A percentile compares a stretch with the other conserved stretches of the same genome.
phyloP scores from a whole-genome alignment of 1,140 invertebrate genomes.

The Zophobas morio region DNA sequence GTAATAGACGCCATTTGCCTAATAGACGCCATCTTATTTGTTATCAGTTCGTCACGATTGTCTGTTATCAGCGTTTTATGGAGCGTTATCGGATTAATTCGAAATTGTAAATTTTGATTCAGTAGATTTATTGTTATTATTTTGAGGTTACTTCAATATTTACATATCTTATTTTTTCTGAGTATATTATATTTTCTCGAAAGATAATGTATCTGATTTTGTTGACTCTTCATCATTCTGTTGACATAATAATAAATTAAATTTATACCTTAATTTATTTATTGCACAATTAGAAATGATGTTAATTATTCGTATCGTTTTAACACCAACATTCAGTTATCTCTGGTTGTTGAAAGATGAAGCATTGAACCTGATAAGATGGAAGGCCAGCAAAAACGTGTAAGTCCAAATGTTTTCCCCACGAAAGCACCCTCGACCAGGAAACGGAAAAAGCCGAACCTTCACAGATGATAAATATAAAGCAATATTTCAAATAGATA shows the following conservation, averaged over 20 bases:
- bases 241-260: constrained; percentile 49
- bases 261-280: constrained; percentile 54
- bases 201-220: constrained; percentile 49
- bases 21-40: constrained; percentile 45
- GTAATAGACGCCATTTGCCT: constrained; percentile 17
- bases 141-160: constrained; percentile 54
- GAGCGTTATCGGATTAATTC: constrained; percentile 45
- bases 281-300: constrained; percentile 52
- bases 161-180: constrained; percentile 47
- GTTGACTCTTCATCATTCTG: constrained; percentile 45
- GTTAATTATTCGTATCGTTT: constrained; percentile 49
- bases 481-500: constrained; percentile 59
- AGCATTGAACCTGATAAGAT: constrained; percentile 20
- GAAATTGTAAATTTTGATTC: constrained; percentile 46
- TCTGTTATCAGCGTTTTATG: constrained; percentile 19
- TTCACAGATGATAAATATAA: constrained; percentile 58
- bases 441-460: constrained; percentile 54
- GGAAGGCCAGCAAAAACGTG: constrained; percentile 24
- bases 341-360: constrained; percentile 44
- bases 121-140: constrained; percentile 48
- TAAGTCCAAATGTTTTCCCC: constrained; percentile 33
- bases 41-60: constrained; percentile 47
- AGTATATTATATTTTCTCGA: constrained; percentile 39
- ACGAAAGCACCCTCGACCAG: constrained; percentile 16
- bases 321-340: constrained; percentile 40